Evolutionary conservation across 2,113 vertebrate genomes (phyloP).

Genomic region (Podocnemis expansa): DNA sequence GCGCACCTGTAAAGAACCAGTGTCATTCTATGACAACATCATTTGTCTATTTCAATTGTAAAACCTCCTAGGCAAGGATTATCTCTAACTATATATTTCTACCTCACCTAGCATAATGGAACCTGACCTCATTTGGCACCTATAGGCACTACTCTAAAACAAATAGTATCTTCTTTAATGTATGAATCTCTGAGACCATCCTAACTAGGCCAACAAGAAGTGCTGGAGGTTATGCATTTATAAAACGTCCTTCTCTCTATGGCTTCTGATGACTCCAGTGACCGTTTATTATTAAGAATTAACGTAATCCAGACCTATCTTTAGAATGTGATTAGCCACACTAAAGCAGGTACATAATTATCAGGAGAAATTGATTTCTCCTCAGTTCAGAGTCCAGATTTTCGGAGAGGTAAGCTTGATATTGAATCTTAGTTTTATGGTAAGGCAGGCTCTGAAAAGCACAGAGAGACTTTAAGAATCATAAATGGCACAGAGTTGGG

Average conservation of each 20-base stretch:
- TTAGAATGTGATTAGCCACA: conserved; percentile 25
- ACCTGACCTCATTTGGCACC: not conserved
- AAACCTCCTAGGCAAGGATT: not conserved
- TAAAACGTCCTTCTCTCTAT: not conserved
- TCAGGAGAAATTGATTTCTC: not conserved
- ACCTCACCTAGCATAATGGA: not conserved
- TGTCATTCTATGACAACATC: not conserved
- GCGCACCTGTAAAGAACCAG: not conserved
- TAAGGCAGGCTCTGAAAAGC: not conserved
- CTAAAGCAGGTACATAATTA: conserved; percentile 16
- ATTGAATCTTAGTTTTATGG: conserved; percentile 45
- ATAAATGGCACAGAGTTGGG: not conserved
- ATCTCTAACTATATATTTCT: not conserved
- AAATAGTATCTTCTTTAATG: not conserved
- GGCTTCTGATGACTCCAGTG: not conserved
- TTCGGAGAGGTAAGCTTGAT: conserved; percentile 34
- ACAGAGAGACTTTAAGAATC: conserved; percentile 1
- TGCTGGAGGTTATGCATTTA: not conserved
- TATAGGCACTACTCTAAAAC: not conserved
- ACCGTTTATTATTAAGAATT: not conserved
- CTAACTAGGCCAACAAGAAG: not conserved
- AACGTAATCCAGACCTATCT: not conserved
- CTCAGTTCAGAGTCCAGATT: conserved; percentile 24
- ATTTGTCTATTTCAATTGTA: not conserved
- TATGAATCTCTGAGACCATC: not conserved